Evolutionary conservation across 2,797 vertebrate genomes (phyloP), one percentile per base, ranked within the genome.

Genomic region (Cephalopachus bancanus): DNA sequence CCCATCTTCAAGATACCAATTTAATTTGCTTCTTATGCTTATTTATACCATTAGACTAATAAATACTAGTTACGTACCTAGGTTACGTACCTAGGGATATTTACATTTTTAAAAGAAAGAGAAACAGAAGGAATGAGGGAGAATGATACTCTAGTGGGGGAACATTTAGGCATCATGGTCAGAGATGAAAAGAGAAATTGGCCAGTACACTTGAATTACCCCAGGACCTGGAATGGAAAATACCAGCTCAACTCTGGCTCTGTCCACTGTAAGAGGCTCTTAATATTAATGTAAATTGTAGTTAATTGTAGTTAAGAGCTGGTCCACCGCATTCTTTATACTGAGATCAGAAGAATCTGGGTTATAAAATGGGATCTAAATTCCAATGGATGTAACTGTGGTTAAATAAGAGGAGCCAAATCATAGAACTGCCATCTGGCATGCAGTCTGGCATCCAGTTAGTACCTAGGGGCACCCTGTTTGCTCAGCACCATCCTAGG

Each of bases 311-410:
- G 51, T 83, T 49, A 93, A 91, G 33, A 75, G 83, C 28, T 59
- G 30, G 83, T 93, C 72, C 74, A 85, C 79, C 37, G 60, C 44
- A 57, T 87, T 86, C 75, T 74, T 89, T 83, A 78, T 64, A 89
- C 9, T 26, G 78, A 81, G 72, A 96, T 93, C 74, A 88, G 81
- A 95, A 78, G 85, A 92, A 60, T 22, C 49, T 92, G 37, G 33
- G 55, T 69, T 91, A 75, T 76, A 89, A 74, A 81, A 97, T 53
- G 53, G 51, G 33, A 80, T 88, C 76, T 69, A 87, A 95, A 93
- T 95, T 26, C 65, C 79, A 72, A 14, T 6, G 26, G 60, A 69
- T 55, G 15, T 49, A 92, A 89, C 2, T 88, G 51, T 69, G 69
- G 44, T 62, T 72, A 74, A 93, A 83, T 5, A 85, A 60, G n/a